Conservation (phyloP, 2,888 invertebrate genomes). For the Norana najaformis region DNA sequence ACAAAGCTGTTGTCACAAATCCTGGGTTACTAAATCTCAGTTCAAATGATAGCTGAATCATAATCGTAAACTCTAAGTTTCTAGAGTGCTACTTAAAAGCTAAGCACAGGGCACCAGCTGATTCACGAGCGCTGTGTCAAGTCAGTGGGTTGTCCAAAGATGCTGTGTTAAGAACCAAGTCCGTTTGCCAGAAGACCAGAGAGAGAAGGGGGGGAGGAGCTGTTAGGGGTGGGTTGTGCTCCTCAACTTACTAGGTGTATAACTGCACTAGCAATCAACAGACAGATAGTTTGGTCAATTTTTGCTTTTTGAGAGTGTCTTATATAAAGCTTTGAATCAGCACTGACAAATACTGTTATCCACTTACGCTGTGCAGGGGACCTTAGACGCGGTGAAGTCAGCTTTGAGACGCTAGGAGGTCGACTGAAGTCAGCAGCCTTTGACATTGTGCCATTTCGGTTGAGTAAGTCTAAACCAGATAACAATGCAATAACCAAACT, state of each 20-base stretch:
- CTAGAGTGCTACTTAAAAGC: no score
- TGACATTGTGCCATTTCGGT: background rate
- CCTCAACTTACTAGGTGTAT: no score
- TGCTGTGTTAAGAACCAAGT: no score
- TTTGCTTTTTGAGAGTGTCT: background rate
- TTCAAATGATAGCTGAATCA: background rate
- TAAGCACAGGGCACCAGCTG: no score
- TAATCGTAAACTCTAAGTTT: no score
- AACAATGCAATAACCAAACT: background rate
- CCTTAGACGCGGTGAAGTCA: background rate
- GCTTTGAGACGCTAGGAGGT: background rate
- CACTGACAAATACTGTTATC: background rate
- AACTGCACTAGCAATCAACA: background rate
- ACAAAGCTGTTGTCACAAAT: background rate
- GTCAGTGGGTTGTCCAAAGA: no score
- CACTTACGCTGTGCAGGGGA: constrained; percentile 19
- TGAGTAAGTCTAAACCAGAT: background rate
- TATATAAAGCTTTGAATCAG: background rate
- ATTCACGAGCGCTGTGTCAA: no score
- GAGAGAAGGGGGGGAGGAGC: no score
- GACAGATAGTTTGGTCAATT: background rate
- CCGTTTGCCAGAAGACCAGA: no score
- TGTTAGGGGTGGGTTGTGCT: no score
- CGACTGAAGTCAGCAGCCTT: background rate
- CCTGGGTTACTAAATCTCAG: background rate